Base-by-base conservation (phyloP, 2,113 vertebrate species). In the Tachycineta bicolor region DNA sequence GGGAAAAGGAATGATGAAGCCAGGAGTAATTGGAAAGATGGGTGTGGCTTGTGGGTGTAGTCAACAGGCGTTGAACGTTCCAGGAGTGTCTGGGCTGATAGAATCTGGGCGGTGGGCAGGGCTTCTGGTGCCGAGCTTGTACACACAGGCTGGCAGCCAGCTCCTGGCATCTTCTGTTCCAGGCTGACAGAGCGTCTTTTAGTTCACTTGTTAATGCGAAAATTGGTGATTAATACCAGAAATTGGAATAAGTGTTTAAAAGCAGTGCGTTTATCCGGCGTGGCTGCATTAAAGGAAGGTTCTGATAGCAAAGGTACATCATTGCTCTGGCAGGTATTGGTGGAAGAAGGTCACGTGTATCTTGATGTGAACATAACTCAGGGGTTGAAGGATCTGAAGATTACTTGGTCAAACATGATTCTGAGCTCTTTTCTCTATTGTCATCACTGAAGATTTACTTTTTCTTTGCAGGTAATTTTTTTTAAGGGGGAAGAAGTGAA, bases 1-100 rank as follows among this genome's bases (percentile, higher is more conserved):
- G 79, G 96, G 89, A 79, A 73, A 93, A 86, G 71, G 86, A 84
- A 92, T 39, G 90, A 53, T 87, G 94, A 92, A 90, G 87, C 63
- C 79, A 87, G 56, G 88, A 88, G 90, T 83, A 90, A 88, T 81
- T 91, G 92, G 82, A 15, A 26, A 26, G 71, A 22, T 65, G 67
- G 94, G 88, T 96, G 94, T 90, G 93, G 67, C 56, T 68, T 89
- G 71, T 78, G 87, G 90, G 79, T 70, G 77, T 73, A 64, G 84
- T 68, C 93, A n/a, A 2, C 81, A 84, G 88, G 64, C 76, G 39
- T 4, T 69, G 95, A 90, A 19, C 62, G 64, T 46, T 11, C 11
- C 4, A 52, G 89, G 59, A 90, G 94, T 52, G 91, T 74, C 86
- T 86, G 89, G 11, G 2, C 9, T 41, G 86, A 77, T 83, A 24